phyloP scores from a whole-genome alignment of 2,888 invertebrate genomes.

The Ornithoptera alexandrae region DNA sequence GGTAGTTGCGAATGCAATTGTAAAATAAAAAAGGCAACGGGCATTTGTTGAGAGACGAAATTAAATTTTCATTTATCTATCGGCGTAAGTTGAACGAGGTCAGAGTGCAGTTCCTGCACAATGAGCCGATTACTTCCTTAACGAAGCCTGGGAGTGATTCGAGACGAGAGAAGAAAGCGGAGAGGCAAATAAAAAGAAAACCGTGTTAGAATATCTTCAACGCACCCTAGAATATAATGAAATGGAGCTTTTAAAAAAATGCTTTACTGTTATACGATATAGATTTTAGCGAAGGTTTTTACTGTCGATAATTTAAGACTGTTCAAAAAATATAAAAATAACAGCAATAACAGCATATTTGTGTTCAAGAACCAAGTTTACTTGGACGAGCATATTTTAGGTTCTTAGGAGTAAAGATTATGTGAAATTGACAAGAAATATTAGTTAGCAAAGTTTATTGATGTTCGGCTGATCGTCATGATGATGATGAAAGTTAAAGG shows the following conservation, averaged over 20 bases:
- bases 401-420: too few species aligned
- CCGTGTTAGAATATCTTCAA: constrained; percentile 43
- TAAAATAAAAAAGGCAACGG: constrained; percentile 32
- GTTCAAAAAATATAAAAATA: too few species aligned
- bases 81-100: constrained; percentile 45
- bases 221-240: constrained; percentile 34
- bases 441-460: background rate
- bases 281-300: background rate
- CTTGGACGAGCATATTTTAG: too few species aligned
- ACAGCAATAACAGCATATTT: too few species aligned
- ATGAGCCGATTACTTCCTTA: constrained; percentile 62
- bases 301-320: too few species aligned
- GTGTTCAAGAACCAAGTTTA: too few species aligned
- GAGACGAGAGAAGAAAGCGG: constrained; percentile 33
- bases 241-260: constrained; percentile 30
- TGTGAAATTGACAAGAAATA: background rate
- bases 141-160: constrained; percentile 49
- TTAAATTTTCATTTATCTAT: constrained; percentile 48
- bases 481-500: too few species aligned
- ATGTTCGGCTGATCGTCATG: too few species aligned
- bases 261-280: constrained; percentile 8
- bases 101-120: constrained; percentile 55
- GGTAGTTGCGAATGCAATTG: constrained; percentile 24
- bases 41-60: constrained; percentile 38
- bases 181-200: constrained; percentile 40